These are phyloP conservation scores for Melolontha melolontha DNA, from an alignment of 2,888 invertebrate species.

Conservation along the genomic window DNA sequence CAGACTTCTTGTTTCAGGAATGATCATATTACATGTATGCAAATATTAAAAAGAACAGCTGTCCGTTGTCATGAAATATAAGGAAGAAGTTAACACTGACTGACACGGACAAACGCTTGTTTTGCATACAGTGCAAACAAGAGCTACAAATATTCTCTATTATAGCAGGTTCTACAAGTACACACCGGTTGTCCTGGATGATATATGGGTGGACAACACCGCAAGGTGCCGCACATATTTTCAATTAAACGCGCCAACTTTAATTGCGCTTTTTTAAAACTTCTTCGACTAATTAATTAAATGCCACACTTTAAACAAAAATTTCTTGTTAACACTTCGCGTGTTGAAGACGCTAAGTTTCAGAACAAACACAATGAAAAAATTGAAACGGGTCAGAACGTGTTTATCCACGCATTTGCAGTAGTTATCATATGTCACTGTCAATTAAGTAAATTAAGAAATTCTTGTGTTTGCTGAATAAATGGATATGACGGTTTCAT, in stretches of 20 bases:
- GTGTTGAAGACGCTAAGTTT: slow-evolving; percentile 7
- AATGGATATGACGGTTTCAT: too few species aligned
- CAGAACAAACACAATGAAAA: neutral
- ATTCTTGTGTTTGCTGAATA: neutral
- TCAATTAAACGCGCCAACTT: slow-evolving; percentile 32
- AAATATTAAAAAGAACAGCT: slow-evolving; percentile 26
- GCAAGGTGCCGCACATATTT: slow-evolving; percentile 38
- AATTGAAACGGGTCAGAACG: neutral
- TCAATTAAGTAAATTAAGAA: slow-evolving; percentile 31
- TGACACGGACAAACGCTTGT: slow-evolving; percentile 19
- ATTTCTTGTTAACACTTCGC: slow-evolving; percentile 31
- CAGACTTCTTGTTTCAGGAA: slow-evolving; percentile 26
- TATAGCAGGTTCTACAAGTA: slow-evolving; percentile 33
- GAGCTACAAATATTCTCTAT: slow-evolving; percentile 34
- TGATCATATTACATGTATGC: slow-evolving; percentile 16
- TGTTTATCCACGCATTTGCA: slow-evolving; percentile 2
- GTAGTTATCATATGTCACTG: slow-evolving; percentile 21
- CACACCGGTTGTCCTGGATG: slow-evolving; percentile 21
- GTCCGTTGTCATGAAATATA: slow-evolving; percentile 21
- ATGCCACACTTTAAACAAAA: slow-evolving; percentile 1
- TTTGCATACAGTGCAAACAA: slow-evolving; percentile 27
- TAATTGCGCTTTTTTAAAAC: slow-evolving; percentile 13
- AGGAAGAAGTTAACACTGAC: slow-evolving; percentile 18
- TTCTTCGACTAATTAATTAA: slow-evolving; percentile 33
- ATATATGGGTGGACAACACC: slow-evolving; percentile 15